Evolutionary conservation across 1,140 invertebrate species (phyloP), one percentile per base, ranked within the genome.

Genomic region (Drosophila littoralis): DNA sequence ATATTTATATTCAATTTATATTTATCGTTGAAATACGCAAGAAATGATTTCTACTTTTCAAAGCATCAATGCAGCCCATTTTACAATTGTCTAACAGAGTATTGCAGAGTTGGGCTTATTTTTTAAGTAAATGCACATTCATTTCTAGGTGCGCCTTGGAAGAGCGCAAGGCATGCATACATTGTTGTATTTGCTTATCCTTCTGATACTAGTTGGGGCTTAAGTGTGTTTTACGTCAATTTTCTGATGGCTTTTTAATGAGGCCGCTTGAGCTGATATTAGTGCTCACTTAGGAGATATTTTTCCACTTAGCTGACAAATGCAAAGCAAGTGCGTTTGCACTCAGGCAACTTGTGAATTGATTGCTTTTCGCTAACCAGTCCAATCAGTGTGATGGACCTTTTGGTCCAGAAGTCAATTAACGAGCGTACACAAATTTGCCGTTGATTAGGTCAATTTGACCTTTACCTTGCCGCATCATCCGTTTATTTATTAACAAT

Each of bases 401-500:
- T 61, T 48, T 61, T 15, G 32, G 38, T 8, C 42, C 59, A 48
- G 40, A 48, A 64, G 59, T 70, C 67, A 70, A 70, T 70, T 70
- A 70, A 64, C 59, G 42, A 64, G n/a, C n/a, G 59, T 22, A 36
- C 51, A 63, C 42, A 65, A 65, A 58, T 51, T 66, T 52, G 48
- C 52, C 54, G 38, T 61, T 57, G 57, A 60, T 74, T 61, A 50
- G 57, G 35, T 69, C 65, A 69, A 61, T 42, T 74, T 74, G 66
- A 69, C 72, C 72, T 70, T 75, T 69, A 75, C 72, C 72, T 69
- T 63, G 72, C 43, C 46, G 9, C 58, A 64, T 58, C 64, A 67
- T 58, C 42, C 28, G 13, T 76, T 63, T 46, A 68, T 83, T 82
- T 82, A 82, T 79, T 67, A 82, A 82, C 70, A 83, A 82, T 82